phyloP scores from a whole-genome alignment of 2,113 vertebrate species.

The Tinamus guttatus region DNA sequence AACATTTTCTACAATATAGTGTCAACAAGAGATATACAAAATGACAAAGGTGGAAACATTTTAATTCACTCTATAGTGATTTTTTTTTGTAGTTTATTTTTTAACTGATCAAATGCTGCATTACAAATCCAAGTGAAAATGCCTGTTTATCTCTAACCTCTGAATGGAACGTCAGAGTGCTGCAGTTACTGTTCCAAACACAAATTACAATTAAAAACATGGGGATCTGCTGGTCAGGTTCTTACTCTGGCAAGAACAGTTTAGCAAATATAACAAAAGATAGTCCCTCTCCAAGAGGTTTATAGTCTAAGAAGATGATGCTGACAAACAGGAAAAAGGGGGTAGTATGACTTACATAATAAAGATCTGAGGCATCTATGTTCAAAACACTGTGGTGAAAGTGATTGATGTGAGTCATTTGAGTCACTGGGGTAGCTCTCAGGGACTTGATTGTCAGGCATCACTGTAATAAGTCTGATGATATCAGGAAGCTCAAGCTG shows the following conservation, averaged over 20 bases:
- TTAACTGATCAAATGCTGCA: background rate
- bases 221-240: background rate
- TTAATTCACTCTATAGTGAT: constrained; percentile 26
- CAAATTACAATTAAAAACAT: background rate
- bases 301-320: background rate
- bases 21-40: background rate
- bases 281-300: background rate
- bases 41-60: constrained; percentile 6
- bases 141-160: background rate
- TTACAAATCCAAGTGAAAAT: constrained; percentile 31
- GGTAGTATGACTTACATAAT: background rate
- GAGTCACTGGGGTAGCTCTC: constrained; percentile 9
- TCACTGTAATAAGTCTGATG: constrained; percentile 29
- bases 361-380: constrained; percentile 17
- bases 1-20: background rate
- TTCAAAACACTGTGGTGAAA: background rate
- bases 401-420: background rate
- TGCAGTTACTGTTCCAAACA: background rate
- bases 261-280: background rate
- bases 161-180: background rate
- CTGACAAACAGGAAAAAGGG: background rate
- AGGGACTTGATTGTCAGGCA: background rate
- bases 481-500: background rate
- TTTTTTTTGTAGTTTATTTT: constrained; percentile 6
- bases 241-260: background rate